A percentile compares a stretch with the other conserved stretches of the same genome.
These are phyloP conservation scores for Gymnosoma rotundatum DNA, from an alignment of 2,888 invertebrate species.

Conservation along the genomic window DNA sequence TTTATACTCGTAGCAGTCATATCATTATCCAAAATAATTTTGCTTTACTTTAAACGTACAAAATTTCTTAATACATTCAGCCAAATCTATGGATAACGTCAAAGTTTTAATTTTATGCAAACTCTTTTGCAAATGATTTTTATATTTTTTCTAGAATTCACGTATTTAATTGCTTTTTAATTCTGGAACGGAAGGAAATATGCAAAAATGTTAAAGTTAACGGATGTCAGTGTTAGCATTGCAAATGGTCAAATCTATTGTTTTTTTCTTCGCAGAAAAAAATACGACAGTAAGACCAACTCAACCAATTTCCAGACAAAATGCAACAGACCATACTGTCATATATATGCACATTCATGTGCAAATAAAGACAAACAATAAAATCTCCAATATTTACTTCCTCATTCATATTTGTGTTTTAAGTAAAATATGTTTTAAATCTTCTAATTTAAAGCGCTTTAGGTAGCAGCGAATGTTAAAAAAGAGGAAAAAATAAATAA, in stretches of 20 bases:
- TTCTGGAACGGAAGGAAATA: constrained; percentile 60
- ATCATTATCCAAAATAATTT: no score
- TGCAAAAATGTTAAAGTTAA: constrained; percentile 62
- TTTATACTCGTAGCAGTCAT: no score
- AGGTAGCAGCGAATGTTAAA: constrained; percentile 31
- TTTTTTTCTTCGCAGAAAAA: neutral
- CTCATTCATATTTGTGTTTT: neutral
- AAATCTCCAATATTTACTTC: neutral
- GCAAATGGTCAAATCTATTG: constrained; percentile 8
- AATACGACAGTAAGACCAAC: neutral
- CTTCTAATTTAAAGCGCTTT: constrained; percentile 20
- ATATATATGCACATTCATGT: neutral
- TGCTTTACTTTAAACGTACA: no score
- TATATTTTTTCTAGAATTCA: neutral
- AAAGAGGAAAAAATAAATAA: constrained; percentile 1
- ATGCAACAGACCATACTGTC: constrained; percentile 52
- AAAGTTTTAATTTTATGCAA: no score
- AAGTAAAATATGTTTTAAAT: neutral
- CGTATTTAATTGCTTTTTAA: constrained; percentile 43
- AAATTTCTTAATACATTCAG: no score
- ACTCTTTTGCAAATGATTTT: no score
- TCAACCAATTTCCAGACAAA: constrained; percentile 23
- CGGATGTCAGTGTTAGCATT: constrained; percentile 49
- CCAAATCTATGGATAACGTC: no score
- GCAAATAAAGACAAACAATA: neutral